These are phyloP conservation scores for Fulica atra DNA, from an alignment of 2,113 vertebrate species.

Conservation along the genomic window DNA sequence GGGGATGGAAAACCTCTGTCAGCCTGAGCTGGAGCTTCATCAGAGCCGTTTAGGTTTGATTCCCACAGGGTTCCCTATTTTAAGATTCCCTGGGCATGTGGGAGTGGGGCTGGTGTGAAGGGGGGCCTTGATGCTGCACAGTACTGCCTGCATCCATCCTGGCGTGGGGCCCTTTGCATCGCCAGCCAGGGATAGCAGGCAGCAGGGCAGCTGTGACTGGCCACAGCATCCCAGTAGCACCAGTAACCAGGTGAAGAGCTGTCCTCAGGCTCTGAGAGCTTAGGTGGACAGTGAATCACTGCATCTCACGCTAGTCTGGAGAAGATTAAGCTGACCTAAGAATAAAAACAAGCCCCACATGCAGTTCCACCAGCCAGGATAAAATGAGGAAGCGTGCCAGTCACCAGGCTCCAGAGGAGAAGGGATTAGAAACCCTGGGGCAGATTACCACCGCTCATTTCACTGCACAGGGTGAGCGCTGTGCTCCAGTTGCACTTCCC, in stretches of 20 bases:
- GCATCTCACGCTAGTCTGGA: not conserved
- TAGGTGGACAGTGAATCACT: not conserved
- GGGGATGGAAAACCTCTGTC: not conserved
- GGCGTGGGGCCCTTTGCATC: not conserved
- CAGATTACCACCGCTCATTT: fast-evolving
- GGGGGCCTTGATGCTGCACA: not conserved
- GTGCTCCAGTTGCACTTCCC: not conserved
- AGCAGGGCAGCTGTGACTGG: not conserved
- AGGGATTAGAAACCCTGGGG: not conserved
- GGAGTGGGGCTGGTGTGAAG: not conserved
- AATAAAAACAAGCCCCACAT: not conserved
- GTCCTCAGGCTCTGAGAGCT: not conserved
- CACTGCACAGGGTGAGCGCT: fast-evolving
- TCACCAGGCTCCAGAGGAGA: not conserved
- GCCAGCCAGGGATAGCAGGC: fast-evolving
- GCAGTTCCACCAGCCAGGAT: not conserved
- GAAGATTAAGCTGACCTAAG: not conserved
- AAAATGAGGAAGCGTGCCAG: not conserved
- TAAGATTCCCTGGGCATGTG: fast-evolving
- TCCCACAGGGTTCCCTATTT: not conserved
- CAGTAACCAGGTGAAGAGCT: fast-evolving
- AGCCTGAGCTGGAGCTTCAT: not conserved
- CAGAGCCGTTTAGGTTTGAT: not conserved
- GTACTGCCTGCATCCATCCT: not conserved
- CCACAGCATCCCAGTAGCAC: not conserved